Conservation (phyloP, 92 coral and sea anemone species). For the Zoanthus sansibaricus region DNA sequence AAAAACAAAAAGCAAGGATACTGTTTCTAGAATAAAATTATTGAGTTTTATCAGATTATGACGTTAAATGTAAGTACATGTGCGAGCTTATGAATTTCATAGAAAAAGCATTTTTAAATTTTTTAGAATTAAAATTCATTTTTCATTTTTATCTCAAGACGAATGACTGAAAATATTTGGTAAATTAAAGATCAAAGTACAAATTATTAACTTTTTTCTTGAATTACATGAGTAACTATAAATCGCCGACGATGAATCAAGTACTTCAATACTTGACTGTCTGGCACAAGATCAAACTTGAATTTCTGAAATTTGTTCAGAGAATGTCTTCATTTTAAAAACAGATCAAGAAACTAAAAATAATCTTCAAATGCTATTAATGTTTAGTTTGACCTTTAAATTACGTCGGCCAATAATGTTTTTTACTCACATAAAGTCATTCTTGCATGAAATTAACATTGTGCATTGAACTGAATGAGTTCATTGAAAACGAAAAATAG, state of each 20-base stretch:
- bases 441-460: slow-evolving; percentile 35
- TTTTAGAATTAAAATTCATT: not conserved
- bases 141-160: no score
- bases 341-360: not conserved
- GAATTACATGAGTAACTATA: no score
- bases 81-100: not conserved
- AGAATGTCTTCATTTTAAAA: not conserved
- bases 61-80: not conserved
- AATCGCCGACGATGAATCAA: no score
- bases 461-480: not conserved
- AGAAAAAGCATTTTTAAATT: not conserved
- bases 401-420: no score
- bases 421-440: not conserved
- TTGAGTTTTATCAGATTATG: not conserved
- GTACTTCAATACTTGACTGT: no score
- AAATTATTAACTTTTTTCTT: no score
- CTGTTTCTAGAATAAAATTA: not conserved
- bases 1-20: not conserved
- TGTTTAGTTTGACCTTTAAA: not conserved
- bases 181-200: no score
- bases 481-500: not conserved
- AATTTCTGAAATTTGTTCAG: no score
- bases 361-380: not conserved
- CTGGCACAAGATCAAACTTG: no score
- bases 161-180: no score